Percentiles rank a stretch among this genome's conserved stretches.
Evolutionary conservation across 1,140 invertebrate genomes (phyloP).

Genomic region (Bicyclus anynana): DNA sequence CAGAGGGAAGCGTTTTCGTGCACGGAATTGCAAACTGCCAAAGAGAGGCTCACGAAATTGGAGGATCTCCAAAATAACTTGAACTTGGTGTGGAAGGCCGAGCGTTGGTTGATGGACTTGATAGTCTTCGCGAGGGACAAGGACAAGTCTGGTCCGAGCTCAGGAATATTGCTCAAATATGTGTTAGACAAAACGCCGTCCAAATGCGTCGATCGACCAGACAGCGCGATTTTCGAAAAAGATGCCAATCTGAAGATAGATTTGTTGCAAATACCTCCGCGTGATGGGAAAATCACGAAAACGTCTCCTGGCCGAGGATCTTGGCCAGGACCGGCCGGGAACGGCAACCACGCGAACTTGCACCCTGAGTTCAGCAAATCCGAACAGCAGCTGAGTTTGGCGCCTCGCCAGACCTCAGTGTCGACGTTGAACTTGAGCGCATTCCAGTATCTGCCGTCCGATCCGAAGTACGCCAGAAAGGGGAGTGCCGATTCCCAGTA

Average conservation of each 20-base stretch:
- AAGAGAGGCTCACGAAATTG: constrained; percentile 88
- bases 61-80: constrained; percentile 89
- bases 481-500: constrained; percentile 80
- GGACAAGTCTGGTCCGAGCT: constrained; percentile 65
- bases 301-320: constrained; percentile 86
- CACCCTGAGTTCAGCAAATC: constrained; percentile 89
- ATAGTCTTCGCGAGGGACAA: constrained; percentile 94
- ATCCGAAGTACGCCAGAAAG: constrained; percentile 77
- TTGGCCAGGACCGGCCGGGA: constrained; percentile 88
- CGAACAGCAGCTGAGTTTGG: constrained; percentile 85
- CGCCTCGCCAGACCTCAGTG: constrained; percentile 69
- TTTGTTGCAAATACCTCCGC: constrained; percentile 83
- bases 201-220: constrained; percentile 40
- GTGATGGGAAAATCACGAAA: constrained; percentile 86
- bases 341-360: constrained; percentile 72
- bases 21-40: constrained; percentile 89
- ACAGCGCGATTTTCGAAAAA: constrained; percentile 35
- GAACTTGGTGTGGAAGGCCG: constrained; percentile 92
- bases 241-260: constrained; percentile 63
- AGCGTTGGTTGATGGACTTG: constrained; percentile 96
- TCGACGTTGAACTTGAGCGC: constrained; percentile 71
- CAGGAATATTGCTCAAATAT: constrained; percentile 68
- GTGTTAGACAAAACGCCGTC: constrained; percentile 69
- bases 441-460: constrained; percentile 75
- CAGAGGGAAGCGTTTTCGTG: constrained; percentile 96